Evolutionary conservation across 2,113 vertebrate species (phyloP).

Genomic region (Rhizomys pruinosus): DNA sequence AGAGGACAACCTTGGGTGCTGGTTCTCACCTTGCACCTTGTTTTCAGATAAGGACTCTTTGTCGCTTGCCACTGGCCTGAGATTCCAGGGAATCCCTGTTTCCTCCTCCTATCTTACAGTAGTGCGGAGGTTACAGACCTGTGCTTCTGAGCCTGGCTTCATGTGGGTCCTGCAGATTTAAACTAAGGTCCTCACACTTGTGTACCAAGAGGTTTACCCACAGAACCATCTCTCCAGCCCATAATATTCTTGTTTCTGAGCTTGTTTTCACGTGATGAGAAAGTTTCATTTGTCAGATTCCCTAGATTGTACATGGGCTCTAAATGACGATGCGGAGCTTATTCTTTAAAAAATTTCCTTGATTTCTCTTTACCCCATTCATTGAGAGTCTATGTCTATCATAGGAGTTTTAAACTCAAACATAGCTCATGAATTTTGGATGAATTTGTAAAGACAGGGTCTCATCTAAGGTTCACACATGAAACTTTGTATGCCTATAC

Average conservation of each 20-base stretch:
- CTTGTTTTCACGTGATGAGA: conserved; percentile 47
- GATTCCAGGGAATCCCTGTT: not conserved
- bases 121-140: not conserved
- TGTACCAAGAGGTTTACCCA: too few species aligned
- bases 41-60: not conserved
- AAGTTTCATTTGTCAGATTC: conserved; percentile 12
- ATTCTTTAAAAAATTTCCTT: not conserved
- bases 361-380: not conserved
- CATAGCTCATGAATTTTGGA: not conserved
- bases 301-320: not conserved
- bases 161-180: not conserved
- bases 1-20: not conserved
- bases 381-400: not conserved
- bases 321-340: not conserved
- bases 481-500: not conserved
- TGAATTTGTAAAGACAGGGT: not conserved
- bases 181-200: not conserved
- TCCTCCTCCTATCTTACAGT: too few species aligned
- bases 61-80: not conserved
- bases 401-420: not conserved
- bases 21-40: not conserved
- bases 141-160: not conserved
- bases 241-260: not conserved
- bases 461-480: not conserved
- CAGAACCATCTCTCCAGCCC: not conserved